A percentile compares a stretch with the other conserved stretches of the same genome.
phyloP scores from a whole-genome alignment of 2,888 invertebrate genomes.

The Pyrgus malvae region DNA sequence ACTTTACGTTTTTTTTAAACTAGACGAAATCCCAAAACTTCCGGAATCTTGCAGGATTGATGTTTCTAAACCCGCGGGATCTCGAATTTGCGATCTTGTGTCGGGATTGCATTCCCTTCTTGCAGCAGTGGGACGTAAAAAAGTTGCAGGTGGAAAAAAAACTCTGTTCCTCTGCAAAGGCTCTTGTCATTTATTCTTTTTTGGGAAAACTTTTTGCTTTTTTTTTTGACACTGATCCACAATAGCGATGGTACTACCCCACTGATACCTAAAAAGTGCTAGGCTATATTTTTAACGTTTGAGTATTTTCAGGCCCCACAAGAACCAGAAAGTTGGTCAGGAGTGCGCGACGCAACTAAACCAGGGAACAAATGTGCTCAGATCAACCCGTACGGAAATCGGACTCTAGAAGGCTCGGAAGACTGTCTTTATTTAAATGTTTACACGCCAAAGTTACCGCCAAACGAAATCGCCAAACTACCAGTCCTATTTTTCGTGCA shows the following conservation, averaged over 20 bases:
- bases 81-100: too few species aligned
- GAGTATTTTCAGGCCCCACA: constrained; percentile 63
- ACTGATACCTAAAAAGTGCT: background rate
- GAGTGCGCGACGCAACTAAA: constrained; percentile 59
- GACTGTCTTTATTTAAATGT: constrained; percentile 87
- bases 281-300: too few species aligned
- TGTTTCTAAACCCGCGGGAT: too few species aligned
- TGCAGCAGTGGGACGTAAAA: too few species aligned
- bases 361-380: constrained; percentile 69
- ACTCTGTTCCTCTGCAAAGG: too few species aligned
- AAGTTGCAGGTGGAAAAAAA: too few species aligned
- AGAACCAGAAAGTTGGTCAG: constrained; percentile 54
- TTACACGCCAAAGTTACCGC: constrained; percentile 81
- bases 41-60: too few species aligned
- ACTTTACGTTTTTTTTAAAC: too few species aligned
- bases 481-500: constrained; percentile 82
- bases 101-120: too few species aligned
- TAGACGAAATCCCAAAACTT: too few species aligned
- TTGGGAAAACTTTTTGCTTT: too few species aligned
- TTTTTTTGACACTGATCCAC: background rate
- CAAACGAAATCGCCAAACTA: constrained; percentile 50
- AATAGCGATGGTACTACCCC: background rate
- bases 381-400: constrained; percentile 62
- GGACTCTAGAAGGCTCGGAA: constrained; percentile 77
- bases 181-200: too few species aligned